Conservation (phyloP, 2,797 vertebrate genomes). For the Halcyon smyrnensis region DNA sequence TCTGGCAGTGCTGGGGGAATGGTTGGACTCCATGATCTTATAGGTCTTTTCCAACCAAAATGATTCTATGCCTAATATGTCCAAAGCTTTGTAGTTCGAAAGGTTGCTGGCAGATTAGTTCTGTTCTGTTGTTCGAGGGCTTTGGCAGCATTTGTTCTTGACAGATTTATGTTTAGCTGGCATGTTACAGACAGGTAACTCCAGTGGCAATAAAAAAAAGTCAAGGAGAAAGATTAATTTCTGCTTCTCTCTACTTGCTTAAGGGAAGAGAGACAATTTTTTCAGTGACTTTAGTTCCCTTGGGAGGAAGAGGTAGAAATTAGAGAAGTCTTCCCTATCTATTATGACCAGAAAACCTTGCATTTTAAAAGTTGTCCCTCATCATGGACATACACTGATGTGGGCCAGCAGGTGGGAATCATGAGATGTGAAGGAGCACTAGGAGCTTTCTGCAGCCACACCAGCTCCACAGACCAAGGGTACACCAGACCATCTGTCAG, state of each 20-base stretch:
- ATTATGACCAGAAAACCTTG: neutral
- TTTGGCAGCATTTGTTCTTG: neutral
- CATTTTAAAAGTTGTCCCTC: neutral
- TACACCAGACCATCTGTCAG: too few species aligned
- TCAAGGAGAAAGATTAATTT: neutral
- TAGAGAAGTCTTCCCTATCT: neutral
- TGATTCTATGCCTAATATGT: neutral
- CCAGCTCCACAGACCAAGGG: neutral
- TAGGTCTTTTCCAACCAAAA: neutral
- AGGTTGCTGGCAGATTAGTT: neutral
- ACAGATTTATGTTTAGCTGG: neutral
- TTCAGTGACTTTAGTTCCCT: neutral
- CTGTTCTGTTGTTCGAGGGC: neutral
- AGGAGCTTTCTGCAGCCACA: neutral
- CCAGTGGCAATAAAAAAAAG: neutral
- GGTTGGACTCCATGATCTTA: neutral
- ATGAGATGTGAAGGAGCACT: neutral
- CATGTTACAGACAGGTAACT: neutral
- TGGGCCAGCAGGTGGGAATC: neutral
- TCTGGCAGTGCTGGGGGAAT: neutral
- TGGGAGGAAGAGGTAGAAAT: neutral
- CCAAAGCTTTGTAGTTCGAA: neutral
- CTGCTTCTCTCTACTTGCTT: neutral
- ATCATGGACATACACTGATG: neutral
- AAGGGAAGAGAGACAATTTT: neutral